These are phyloP conservation scores for Sinosuthora webbiana DNA, from an alignment of 2,113 vertebrate genomes.

Conservation along the genomic window DNA sequence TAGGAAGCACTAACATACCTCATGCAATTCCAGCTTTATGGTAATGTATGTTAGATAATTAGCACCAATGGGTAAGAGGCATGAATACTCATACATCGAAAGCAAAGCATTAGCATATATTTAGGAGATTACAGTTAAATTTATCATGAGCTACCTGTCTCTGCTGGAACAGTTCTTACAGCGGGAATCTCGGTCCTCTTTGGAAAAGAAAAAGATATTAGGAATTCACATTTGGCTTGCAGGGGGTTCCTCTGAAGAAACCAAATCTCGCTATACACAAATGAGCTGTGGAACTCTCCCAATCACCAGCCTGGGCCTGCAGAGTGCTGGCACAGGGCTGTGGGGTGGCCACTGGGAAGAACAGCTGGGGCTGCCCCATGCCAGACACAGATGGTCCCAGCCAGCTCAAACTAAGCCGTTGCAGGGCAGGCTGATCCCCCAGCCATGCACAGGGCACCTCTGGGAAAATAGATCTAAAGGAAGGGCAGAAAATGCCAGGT, in stretches of 20 bases:
- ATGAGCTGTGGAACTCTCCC: fast-evolving
- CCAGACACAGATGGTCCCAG: neutral
- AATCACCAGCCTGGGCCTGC: neutral
- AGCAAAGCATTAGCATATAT: conserved; percentile 55
- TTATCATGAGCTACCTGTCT: conserved; percentile 49
- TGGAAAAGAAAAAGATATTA: neutral
- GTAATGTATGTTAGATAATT: conserved; percentile 50
- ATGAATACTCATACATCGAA: conserved; percentile 31
- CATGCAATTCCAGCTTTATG: conserved; percentile 12
- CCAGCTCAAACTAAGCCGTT: neutral
- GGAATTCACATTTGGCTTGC: neutral
- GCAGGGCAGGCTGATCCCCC: neutral
- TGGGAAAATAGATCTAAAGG: neutral
- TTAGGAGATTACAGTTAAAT: conserved; percentile 37
- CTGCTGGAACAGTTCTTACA: neutral
- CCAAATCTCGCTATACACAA: neutral
- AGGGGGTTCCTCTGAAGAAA: neutral
- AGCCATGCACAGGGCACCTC: fast-evolving
- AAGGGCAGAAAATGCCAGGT: neutral
- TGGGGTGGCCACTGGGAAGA: fast-evolving
- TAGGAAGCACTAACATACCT: conserved; percentile 25
- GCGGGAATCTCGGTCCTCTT: neutral
- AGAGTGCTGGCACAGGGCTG: neutral
- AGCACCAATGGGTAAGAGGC: conserved; percentile 33
- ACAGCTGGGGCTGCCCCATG: fast-evolving